A percentile compares a stretch with the other conserved stretches of the same genome.
Conservation (phyloP, 2,888 invertebrate species). For the Congeria kusceri region DNA sequence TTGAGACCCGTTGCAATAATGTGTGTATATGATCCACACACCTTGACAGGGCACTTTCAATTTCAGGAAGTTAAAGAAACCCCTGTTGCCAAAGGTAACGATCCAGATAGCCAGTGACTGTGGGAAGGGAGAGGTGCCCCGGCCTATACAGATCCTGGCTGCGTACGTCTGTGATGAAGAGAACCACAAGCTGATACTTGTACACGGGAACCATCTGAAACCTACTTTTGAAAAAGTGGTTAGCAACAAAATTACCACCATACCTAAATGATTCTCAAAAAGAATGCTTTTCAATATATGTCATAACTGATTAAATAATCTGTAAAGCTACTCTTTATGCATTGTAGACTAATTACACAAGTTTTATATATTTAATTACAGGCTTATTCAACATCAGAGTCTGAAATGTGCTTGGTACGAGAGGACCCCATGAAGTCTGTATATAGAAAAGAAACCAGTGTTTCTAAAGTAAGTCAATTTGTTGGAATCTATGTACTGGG, state of each 20-base stretch:
- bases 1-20: too few species aligned
- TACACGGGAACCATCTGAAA: conserved; percentile 88
- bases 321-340: too few species aligned
- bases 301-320: too few species aligned
- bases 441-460: conserved; percentile 62
- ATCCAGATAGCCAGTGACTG: conserved; percentile 77
- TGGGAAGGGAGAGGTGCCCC: conserved; percentile 63
- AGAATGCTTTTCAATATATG: too few species aligned
- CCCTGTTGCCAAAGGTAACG: conserved; percentile 77
- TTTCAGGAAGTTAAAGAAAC: conserved; percentile 79
- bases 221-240: conserved; percentile 88
- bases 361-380: conserved; percentile 36
- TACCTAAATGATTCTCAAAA: too few species aligned
- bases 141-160: conserved; percentile 77
- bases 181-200: conserved; percentile 87
- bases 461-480: conserved; percentile 69
- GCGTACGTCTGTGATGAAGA: conserved; percentile 70
- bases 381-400: conserved; percentile 68
- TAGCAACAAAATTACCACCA: too few species aligned
- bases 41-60: too few species aligned
- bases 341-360: too few species aligned
- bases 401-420: conserved; percentile 72
- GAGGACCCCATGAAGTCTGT: conserved; percentile 67
- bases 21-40: too few species aligned
- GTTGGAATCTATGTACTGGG: too few species aligned